phyloP scores from a whole-genome alignment of 1,140 invertebrate species.

The Diorhabda sublineata region DNA sequence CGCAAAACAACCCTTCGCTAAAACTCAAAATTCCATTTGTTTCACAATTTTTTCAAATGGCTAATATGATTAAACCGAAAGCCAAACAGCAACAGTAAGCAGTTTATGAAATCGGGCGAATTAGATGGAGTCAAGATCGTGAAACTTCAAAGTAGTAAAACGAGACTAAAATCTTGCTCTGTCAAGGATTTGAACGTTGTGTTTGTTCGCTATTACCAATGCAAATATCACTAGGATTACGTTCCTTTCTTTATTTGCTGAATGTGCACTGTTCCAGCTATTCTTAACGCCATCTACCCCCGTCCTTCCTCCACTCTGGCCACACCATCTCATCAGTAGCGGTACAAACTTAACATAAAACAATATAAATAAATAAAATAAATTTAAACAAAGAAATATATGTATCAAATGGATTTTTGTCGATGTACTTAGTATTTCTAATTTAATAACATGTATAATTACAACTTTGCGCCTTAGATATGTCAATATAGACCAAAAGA shows the following conservation, averaged over 20 bases:
- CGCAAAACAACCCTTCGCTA: too few species aligned
- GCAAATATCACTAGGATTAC: slow-evolving; percentile 18
- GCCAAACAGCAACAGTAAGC: neutral
- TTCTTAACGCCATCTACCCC: neutral
- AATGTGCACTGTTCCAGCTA: neutral
- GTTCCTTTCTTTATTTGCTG: slow-evolving; percentile 1
- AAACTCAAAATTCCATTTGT: too few species aligned
- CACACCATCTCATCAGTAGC: too few species aligned
- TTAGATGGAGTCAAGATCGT: slow-evolving; percentile 2
- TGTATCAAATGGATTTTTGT: too few species aligned
- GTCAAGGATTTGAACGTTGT: slow-evolving; percentile 9
- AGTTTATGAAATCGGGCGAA: neutral
- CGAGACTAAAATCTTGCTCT: slow-evolving; percentile 5
- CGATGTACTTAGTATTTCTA: too few species aligned
- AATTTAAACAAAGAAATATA: too few species aligned
- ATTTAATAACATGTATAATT: too few species aligned
- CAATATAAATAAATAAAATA: too few species aligned
- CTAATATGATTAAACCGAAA: neutral
- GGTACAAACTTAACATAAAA: too few species aligned
- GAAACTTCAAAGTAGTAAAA: neutral
- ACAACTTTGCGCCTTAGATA: too few species aligned
- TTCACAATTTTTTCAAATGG: neutral
- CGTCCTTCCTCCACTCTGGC: too few species aligned
- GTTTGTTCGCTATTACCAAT: slow-evolving; percentile 17
- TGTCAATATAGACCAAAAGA: too few species aligned